These are phyloP conservation scores for Acronicta alni DNA, from an alignment of 2,888 invertebrate genomes.

Conservation along the genomic window DNA sequence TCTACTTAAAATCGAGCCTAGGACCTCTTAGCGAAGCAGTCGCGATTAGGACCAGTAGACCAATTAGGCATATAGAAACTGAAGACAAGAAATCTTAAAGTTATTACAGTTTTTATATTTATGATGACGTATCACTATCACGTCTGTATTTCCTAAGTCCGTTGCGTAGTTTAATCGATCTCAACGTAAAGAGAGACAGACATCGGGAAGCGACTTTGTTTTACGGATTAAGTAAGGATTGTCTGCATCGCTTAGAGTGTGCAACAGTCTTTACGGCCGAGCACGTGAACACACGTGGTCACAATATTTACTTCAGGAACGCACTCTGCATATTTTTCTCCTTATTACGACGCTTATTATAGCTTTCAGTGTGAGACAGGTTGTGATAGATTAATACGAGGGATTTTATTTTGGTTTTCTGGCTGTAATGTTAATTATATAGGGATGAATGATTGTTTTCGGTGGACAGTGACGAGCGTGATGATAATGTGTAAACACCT, in stretches of 20 bases:
- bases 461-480: background rate
- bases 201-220: no score
- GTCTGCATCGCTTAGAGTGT: constrained; percentile 42
- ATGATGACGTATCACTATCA: no score
- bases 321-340: constrained; percentile 80
- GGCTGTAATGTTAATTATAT: constrained; percentile 11
- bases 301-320: constrained; percentile 83
- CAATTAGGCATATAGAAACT: no score
- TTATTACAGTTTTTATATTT: no score
- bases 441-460: constrained; percentile 2
- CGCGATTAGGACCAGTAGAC: no score
- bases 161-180: no score
- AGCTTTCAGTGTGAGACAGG: constrained; percentile 29
- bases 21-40: no score
- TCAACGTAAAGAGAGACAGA: no score
- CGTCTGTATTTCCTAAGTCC: no score
- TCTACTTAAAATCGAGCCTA: no score
- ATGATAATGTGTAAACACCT: background rate
- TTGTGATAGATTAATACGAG: constrained; percentile 36
- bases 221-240: no score
- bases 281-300: constrained; percentile 82
- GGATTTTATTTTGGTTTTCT: constrained; percentile 13
- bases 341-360: constrained; percentile 66
- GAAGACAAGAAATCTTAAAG: no score
- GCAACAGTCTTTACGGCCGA: constrained; percentile 40